Evolutionary conservation across 2,888 invertebrate genomes (phyloP), one percentile per base, ranked within the genome.

Genomic region (Mesochorus sp.): DNA sequence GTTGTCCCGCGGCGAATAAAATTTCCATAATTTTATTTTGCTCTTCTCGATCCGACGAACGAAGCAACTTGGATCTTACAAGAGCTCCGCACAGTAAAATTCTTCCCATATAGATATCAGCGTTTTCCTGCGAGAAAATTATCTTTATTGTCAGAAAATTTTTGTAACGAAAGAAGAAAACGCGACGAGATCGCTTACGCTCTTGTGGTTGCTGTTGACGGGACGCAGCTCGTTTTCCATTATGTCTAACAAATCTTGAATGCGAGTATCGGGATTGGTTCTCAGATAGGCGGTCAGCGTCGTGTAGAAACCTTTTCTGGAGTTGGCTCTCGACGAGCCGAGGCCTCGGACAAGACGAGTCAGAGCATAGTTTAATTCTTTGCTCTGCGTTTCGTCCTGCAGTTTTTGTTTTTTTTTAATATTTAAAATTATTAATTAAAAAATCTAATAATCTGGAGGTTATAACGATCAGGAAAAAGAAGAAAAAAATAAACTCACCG

Each of bases 91-190:
- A 95, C 0, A 94, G 92, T 83, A 96, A 91, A 78, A 96, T 94
- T 86, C 94, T 94, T 0, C 96, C 96, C 19, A 94, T 93, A 31
- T 93, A 93, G 55, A 95, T 93, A 91, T 96, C 95, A 37, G 94
- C 95, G 85, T 94, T 94, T 92, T 96, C 96, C 95, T 96, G 80
- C n/a, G n/a, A n/a, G n/a, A n/a, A n/a, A 17, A 71, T 62, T n/a
- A n/a, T n/a, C n/a, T n/a, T n/a, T n/a, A 10, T 28, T 83, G 82
- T 88, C 87, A 66, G 66, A 76, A 74, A 67, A 34, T 81, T 62
- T 79, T 61, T 37, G 2, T 8, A 57, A 44, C 26, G 66, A 21
- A 74, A 42, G n/a, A 49, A 31, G 17, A 49, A 44, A 34, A 47
- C 31, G 5, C 55, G 31, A 34, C 53, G 51, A 53, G 0, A 28